phyloP scores from a whole-genome alignment of 1,140 invertebrate genomes.

The Hirudo medicinalis region DNA sequence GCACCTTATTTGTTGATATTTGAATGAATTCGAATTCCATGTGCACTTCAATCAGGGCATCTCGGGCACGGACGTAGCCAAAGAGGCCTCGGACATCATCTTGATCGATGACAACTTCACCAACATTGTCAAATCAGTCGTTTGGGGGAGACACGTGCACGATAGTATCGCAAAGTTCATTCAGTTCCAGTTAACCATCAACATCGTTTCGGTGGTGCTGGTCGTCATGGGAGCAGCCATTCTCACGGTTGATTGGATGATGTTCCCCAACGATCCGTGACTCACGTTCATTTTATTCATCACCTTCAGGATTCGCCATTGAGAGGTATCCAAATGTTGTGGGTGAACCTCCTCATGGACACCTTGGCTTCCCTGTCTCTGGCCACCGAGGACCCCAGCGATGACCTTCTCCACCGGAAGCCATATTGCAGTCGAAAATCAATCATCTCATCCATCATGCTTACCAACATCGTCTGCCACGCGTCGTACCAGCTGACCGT shows the following conservation, averaged over 20 bases:
- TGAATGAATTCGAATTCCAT: constrained; percentile 32
- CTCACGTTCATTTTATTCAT: constrained; percentile 13
- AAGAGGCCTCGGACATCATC: constrained; percentile 99
- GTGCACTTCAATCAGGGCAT: constrained; percentile 68
- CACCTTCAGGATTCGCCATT: constrained; percentile 41
- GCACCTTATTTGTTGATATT: neutral
- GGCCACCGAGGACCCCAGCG: constrained; percentile 86
- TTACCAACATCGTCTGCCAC: constrained; percentile 95
- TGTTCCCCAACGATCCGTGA: neutral
- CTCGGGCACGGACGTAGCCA: constrained; percentile 16
- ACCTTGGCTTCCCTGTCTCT: constrained; percentile 88
- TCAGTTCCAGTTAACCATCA: constrained; percentile 52
- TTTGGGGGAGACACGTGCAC: constrained; percentile 54
- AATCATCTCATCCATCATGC: constrained; percentile 91
- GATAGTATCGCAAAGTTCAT: constrained; percentile 52
- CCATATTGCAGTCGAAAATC: constrained; percentile 93
- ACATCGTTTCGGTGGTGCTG: constrained; percentile 43
- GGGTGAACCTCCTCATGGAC: constrained; percentile 99
- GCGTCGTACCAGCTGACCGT: constrained; percentile 83
- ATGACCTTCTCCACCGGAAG: constrained; percentile 76
- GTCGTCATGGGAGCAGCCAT: constrained; percentile 22
- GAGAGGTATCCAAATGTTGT: constrained; percentile 94
- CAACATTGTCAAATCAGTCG: constrained; percentile 95
- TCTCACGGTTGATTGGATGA: constrained; percentile 13
- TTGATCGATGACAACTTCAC: constrained; percentile 97